These are phyloP conservation scores for Acromyrmex heyeri DNA, from an alignment of 1,140 invertebrate species.

Conservation along the genomic window DNA sequence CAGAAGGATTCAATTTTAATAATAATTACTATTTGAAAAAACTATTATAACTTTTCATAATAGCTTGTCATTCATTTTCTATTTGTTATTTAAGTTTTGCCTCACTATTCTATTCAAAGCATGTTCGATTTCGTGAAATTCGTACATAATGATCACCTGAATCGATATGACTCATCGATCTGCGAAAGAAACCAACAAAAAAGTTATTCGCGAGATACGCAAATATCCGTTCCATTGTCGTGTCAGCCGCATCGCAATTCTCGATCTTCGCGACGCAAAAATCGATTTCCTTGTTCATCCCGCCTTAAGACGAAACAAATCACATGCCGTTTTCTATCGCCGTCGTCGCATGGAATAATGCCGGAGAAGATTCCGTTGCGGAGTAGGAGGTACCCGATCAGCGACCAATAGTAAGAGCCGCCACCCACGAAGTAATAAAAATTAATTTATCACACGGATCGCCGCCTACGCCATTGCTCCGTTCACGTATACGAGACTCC, in stretches of 20 bases:
- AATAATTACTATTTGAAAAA: background rate
- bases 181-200: background rate
- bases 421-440: slow-evolving; percentile 82
- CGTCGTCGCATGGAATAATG: slow-evolving; percentile 66
- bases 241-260: slow-evolving; percentile 9
- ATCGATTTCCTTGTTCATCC: slow-evolving; percentile 24
- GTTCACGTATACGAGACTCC: slow-evolving; percentile 51
- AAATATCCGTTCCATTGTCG: slow-evolving; percentile 22
- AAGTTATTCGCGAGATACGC: background rate
- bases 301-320: slow-evolving; percentile 65
- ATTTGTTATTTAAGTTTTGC: background rate
- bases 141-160: background rate
- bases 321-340: slow-evolving; percentile 54
- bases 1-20: background rate
- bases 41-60: background rate
- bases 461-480: slow-evolving; percentile 82
- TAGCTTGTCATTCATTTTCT: background rate
- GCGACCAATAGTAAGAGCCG: slow-evolving; percentile 81
- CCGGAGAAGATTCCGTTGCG: slow-evolving; percentile 51
- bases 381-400: slow-evolving; percentile 81
- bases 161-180: background rate
- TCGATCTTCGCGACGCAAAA: slow-evolving; percentile 33
- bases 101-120: background rate
- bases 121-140: slow-evolving; percentile 12
- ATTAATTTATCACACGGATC: slow-evolving; percentile 82